These are phyloP conservation scores for Hydropsyche betteni DNA, from an alignment of 2,888 invertebrate genomes.

Conservation along the genomic window DNA sequence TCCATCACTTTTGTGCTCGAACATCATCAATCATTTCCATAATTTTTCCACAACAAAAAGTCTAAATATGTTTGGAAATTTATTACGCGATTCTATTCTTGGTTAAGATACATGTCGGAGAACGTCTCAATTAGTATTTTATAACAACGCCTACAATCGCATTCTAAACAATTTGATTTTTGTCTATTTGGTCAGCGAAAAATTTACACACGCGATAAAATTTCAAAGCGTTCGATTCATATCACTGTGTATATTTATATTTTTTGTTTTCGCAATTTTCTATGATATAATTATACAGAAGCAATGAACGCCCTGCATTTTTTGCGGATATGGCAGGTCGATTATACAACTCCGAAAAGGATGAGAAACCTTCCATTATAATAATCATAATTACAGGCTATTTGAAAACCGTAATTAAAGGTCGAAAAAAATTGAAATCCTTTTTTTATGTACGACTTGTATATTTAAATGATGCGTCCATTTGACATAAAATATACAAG, in stretches of 20 bases:
- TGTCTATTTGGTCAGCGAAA: no score
- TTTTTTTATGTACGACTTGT: no score
- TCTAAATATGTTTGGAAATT: constrained; percentile 18
- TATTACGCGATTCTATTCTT: neutral
- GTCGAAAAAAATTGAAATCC: neutral
- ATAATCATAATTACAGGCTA: neutral
- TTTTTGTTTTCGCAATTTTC: no score
- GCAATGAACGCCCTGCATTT: neutral
- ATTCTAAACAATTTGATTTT: no score
- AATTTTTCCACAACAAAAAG: constrained; percentile 14
- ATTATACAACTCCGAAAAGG: constrained; percentile 4
- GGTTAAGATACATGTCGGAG: neutral
- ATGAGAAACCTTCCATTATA: constrained; percentile 20
- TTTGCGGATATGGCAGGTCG: neutral
- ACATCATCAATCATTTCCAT: constrained; percentile 15
- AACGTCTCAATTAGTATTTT: constrained; percentile 24
- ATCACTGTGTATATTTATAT: no score
- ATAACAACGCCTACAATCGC: neutral
- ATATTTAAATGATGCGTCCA: no score
- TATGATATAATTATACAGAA: constrained; percentile 7
- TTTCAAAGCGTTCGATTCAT: no score
- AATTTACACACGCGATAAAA: no score
- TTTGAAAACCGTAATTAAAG: constrained; percentile 26
- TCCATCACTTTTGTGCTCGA: constrained; percentile 2
- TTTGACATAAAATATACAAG: no score